A percentile compares a stretch with the other conserved stretches of the same genome.
Conservation (phyloP, 2,113 vertebrate genomes). For the Triplophysa siluroides region DNA sequence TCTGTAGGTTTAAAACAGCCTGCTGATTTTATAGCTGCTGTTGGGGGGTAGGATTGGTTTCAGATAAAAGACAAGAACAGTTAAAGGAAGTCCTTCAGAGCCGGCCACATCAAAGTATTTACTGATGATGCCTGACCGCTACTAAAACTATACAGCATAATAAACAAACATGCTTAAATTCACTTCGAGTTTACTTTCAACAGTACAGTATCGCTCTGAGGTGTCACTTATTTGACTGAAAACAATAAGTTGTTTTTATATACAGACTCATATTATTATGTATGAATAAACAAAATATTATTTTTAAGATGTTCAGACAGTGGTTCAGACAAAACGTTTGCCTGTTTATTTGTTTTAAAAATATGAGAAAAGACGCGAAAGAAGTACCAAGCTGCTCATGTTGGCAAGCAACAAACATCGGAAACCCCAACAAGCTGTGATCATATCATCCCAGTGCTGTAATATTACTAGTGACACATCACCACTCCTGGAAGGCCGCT, state of each 20-base stretch:
- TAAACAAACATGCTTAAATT: background rate
- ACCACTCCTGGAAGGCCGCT: too few species aligned
- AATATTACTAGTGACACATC: too few species aligned
- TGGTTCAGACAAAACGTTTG: too few species aligned
- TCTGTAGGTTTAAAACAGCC: slow-evolving; percentile 8
- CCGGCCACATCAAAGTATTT: background rate
- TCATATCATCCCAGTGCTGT: too few species aligned
- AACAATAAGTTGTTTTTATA: background rate
- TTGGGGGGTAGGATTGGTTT: background rate
- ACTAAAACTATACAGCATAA: background rate
- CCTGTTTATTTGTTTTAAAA: too few species aligned
- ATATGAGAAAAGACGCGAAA: too few species aligned
- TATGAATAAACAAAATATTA: too few species aligned
- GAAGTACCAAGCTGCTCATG: too few species aligned
- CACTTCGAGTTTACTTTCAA: background rate
- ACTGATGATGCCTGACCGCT: background rate
- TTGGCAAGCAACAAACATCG: too few species aligned
- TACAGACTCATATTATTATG: background rate
- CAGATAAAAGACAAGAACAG: background rate
- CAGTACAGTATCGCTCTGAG: background rate
- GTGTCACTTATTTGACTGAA: background rate
- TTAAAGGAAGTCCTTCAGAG: slow-evolving; percentile 3
- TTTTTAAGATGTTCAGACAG: too few species aligned
- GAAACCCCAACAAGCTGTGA: too few species aligned
- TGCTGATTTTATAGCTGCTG: background rate